Evolutionary conservation across 1,140 invertebrate species (phyloP).

Genomic region (Paraescarpia echinospica): DNA sequence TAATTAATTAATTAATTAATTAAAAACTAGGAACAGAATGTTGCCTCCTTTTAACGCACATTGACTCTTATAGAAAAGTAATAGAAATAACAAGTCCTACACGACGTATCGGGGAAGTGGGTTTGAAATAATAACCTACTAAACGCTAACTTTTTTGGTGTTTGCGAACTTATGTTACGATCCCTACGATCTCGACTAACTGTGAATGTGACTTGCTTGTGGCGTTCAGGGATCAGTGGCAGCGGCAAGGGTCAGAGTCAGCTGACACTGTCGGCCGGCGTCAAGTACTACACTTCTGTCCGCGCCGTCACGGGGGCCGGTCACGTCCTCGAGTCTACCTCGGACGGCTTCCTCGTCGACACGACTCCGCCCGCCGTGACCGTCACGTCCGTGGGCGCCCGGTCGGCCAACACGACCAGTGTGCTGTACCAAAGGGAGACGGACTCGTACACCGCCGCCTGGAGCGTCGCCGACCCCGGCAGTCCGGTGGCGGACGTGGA

Average conservation of each 20-base stretch:
- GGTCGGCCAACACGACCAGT: neutral
- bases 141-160: no score
- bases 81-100: no score
- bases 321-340: slow-evolving; percentile 5
- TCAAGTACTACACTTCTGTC: neutral
- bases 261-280: neutral
- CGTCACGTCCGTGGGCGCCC: neutral
- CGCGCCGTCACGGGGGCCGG: slow-evolving; percentile 4
- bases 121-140: no score
- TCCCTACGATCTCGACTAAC: no score
- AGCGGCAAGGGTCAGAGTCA: neutral
- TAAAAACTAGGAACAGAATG: no score
- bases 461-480: neutral
- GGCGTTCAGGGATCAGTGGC: neutral
- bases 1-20: no score
- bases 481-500: neutral
- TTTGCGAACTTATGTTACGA: no score
- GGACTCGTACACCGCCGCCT: neutral
- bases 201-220: no score
- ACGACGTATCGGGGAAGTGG: no score
- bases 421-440: neutral
- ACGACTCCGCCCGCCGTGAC: neutral
- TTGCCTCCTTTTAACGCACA: no score
- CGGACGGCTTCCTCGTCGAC: slow-evolving; percentile 3
- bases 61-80: no score